These are phyloP conservation scores for Polyommatus iphigenia DNA, from an alignment of 2,888 invertebrate genomes.

Conservation along the genomic window DNA sequence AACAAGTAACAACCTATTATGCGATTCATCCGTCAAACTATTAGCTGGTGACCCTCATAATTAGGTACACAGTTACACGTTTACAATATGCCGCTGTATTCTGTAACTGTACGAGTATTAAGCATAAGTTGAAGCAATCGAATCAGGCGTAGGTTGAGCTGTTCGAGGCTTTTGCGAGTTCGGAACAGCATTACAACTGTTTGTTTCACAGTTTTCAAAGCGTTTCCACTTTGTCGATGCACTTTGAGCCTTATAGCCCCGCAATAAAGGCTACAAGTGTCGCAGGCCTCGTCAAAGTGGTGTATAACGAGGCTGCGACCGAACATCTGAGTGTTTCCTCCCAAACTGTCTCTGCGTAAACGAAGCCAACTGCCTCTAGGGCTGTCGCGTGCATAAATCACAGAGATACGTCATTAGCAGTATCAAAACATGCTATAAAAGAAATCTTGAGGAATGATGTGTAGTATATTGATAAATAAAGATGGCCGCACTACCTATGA, in stretches of 20 bases:
- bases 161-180: conserved; percentile 5
- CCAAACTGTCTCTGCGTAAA: conserved; percentile 51
- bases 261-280: not conserved
- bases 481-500: too few relatives aligned
- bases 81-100: not conserved
- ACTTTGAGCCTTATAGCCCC: not conserved
- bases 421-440: too few relatives aligned
- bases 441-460: too few relatives aligned
- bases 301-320: conserved; percentile 42
- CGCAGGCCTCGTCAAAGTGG: conserved; percentile 35
- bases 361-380: conserved; percentile 47
- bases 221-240: not conserved
- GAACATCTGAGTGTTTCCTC: conserved; percentile 42
- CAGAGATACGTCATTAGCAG: not conserved
- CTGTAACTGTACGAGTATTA: not conserved
- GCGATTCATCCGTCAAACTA: too few relatives aligned
- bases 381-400: conserved; percentile 31
- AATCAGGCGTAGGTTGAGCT: conserved; percentile 5
- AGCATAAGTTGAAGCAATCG: not conserved
- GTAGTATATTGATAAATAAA: too few relatives aligned
- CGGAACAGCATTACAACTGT: conserved; percentile 20
- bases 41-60: too few relatives aligned
- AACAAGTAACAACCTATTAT: too few relatives aligned
- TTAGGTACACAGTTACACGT: too few relatives aligned
- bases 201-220: not conserved